Evolutionary conservation across 2,888 invertebrate species (phyloP), one percentile per base, ranked within the genome.

Genomic region (Hydriomena furcata): DNA sequence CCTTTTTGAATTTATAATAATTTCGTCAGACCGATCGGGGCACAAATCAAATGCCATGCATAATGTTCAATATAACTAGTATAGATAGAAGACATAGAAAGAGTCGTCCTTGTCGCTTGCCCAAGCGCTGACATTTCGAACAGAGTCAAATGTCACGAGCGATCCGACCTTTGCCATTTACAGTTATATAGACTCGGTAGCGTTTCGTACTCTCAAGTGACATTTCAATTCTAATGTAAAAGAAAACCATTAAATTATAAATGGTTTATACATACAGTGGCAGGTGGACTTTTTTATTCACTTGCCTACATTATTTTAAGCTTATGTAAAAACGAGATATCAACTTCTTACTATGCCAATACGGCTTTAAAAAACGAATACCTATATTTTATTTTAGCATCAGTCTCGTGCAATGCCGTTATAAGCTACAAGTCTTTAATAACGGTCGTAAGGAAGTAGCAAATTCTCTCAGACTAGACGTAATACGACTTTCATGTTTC

Each of bases 21-120:
- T 88, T 86, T 84, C 84, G 62, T 79, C 83, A 88, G 76, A 63
- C 60, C 65, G 66, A 70, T 73, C 73, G 75, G 68, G 66, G 76
- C 66, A 80, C 79, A 83, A 85, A 82, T 84, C 80, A 84, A 88
- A 87, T 87, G 84, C 76, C 84, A 86, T 78, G 80, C 80, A 83
- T 86, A 84, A 84, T 84, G 73, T 78, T 76, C 75, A 69, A 77
- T 79, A 42, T 35, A 31, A 28, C 76, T 72, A 71, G 70, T 76
- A 74, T 73, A 78, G 76, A 75, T 73, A 79, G 82, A 85, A 80
- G 80, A 76, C 83, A 77, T 81, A 82, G 84, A 88, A 88, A 86
- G 85, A 88, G 82, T 84, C 87, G 88, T 88, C 89, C 89, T 90
- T 89, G 89, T 80, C 68, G 78, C 81, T 88, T 88, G 81, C 88